Evolutionary conservation across 2,888 invertebrate species (phyloP), one percentile per base, ranked within the genome.

Genomic region (Baccha elongata): DNA sequence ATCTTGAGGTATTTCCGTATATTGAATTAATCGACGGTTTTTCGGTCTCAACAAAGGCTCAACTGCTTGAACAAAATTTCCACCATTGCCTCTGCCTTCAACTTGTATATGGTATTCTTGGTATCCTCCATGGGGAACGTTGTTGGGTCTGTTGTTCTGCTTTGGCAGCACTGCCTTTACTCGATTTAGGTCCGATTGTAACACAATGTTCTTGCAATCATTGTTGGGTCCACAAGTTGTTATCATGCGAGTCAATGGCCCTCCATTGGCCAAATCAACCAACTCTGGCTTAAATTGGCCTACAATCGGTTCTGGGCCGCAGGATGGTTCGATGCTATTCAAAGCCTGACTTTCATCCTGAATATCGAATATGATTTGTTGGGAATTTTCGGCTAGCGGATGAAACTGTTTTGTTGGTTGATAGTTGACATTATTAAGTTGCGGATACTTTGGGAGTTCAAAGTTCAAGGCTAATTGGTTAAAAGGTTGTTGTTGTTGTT

Each of bases 151-250:
- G 1, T 17, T 11, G 0, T 2, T 6, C 4, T 10, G 37, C 1
- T 7, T 11, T 8, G 17, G 11, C 3, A 58, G 11, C 0, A 42
- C 44, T 21, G 46, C 53, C 35, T 37, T 8, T 1, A 46, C 37
- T 7, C 76, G 60, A 11, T 65, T 76, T 0, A 60, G 13, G 2
- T 81, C 67, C 0, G 81, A 44, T 19, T 76, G 76, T n/a, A 81
- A 6, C 0, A 13, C 65, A 17, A 76, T 62, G 11, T 46, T 48
- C 7, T 48, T 71, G 42, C 81, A 81, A 10, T 72, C 42, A 7
- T 58, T 62, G 4, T 76, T 21, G 6, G 81, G 71, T 0, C 76
- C 81, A n/a, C 81, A 81, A 0, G 81, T 71, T 1, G 65, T 81
- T 3, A 81, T 81, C 8, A 37, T 5, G 5, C 76, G 21, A 2